A percentile compares a stretch with the other conserved stretches of the same genome.
phyloP scores from a whole-genome alignment of 2,113 vertebrate genomes.

The Scomber scombrus region DNA sequence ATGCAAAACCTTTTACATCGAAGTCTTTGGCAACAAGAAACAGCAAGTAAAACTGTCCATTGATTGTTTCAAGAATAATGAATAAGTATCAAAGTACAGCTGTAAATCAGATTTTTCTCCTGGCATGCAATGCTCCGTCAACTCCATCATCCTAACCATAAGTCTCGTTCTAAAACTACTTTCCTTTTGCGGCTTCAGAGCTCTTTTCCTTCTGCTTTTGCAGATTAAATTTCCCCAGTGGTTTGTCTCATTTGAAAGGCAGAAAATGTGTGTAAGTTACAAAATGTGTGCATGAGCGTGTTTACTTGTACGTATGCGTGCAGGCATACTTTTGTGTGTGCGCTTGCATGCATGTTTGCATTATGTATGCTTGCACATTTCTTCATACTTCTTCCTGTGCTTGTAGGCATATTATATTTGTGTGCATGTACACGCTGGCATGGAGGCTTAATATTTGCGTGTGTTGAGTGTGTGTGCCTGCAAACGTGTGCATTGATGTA shows the following conservation, averaged over 20 bases:
- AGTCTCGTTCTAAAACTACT: conserved; percentile 71
- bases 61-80: conserved; percentile 72
- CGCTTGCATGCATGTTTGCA: conserved; percentile 36
- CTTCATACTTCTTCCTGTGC: conserved; percentile 37
- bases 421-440: conserved; percentile 33
- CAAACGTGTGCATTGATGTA: conserved; percentile 35
- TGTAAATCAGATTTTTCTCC: conserved; percentile 71
- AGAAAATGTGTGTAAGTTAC: conserved; percentile 68
- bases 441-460: conserved; percentile 24
- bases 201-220: conserved; percentile 76
- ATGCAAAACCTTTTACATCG: conserved; percentile 63
- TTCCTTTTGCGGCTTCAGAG: conserved; percentile 73
- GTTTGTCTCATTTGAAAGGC: conserved; percentile 82
- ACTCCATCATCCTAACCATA: conserved; percentile 65
- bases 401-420: conserved; percentile 25
- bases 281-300: conserved; percentile 56
- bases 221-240: conserved; percentile 83
- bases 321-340: conserved; percentile 24
- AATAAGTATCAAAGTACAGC: conserved; percentile 73
- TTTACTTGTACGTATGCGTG: conserved; percentile 56
- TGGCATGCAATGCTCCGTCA: conserved; percentile 70
- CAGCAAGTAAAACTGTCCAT: conserved; percentile 50
- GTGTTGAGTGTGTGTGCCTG: conserved; percentile 17
- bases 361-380: conserved; percentile 60
- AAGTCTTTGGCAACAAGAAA: conserved; percentile 65